These are phyloP conservation scores for Nomada lathburiana DNA, from an alignment of 2,888 invertebrate species.

Conservation along the genomic window DNA sequence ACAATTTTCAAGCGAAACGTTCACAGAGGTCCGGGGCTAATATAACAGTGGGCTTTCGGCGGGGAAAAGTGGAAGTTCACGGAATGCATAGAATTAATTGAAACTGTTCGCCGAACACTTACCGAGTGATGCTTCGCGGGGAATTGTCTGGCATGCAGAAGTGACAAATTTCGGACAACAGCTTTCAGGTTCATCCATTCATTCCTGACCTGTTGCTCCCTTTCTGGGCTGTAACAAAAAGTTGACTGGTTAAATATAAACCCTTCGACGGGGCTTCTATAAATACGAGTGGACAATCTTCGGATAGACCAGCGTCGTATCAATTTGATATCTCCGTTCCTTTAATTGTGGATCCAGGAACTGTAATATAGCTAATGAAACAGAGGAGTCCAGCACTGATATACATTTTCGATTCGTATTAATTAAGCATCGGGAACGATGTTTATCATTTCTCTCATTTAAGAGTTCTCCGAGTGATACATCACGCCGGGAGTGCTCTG, in stretches of 20 bases:
- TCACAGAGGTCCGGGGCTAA: no score
- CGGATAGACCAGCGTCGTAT: neutral
- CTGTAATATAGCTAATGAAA: no score
- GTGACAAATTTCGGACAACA: conserved; percentile 76
- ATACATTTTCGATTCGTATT: neutral
- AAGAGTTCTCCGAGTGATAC: conserved; percentile 18
- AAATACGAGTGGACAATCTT: neutral
- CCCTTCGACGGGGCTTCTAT: neutral
- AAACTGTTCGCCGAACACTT: conserved; percentile 61
- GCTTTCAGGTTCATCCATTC: conserved; percentile 79
- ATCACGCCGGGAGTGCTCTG: conserved; percentile 5
- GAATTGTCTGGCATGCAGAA: conserved; percentile 70
- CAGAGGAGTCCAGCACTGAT: neutral
- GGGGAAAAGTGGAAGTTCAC: no score
- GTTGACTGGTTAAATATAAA: conserved; percentile 61
- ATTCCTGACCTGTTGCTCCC: conserved; percentile 79
- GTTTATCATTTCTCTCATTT: conserved; percentile 3
- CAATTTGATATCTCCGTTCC: no score
- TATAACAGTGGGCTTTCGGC: no score
- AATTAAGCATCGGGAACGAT: conserved; percentile 13
- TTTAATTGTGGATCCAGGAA: no score
- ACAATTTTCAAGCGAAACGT: no score
- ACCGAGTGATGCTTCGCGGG: conserved; percentile 74
- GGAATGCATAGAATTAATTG: conserved; percentile 19
- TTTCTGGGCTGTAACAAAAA: conserved; percentile 69